A percentile compares a stretch with the other conserved stretches of the same genome.
Conservation (phyloP, 2,888 invertebrate genomes). For the Scaptomyza reducta region DNA sequence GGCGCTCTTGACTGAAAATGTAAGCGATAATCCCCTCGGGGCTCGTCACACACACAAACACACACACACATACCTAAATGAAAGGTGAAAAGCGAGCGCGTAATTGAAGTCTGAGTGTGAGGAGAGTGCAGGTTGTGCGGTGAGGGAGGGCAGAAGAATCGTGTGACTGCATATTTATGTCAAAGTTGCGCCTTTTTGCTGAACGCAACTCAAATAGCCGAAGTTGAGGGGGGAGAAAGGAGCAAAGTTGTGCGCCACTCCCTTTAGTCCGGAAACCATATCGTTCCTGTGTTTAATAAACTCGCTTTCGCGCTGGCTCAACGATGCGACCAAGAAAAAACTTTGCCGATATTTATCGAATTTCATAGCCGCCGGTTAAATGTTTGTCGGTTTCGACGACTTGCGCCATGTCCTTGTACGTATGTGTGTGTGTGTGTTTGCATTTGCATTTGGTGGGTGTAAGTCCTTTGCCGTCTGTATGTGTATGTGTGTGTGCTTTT, state of each 20-base stretch:
- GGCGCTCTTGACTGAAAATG: slow-evolving; percentile 70
- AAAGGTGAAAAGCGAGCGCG: slow-evolving; percentile 55
- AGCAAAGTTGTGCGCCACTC: slow-evolving; percentile 5
- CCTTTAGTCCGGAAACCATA: too few relatives aligned
- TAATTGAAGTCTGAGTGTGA: slow-evolving; percentile 62
- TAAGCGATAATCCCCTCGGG: slow-evolving; percentile 74
- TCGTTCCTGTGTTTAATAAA: slow-evolving; percentile 77
- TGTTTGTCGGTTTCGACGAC: slow-evolving; percentile 66
- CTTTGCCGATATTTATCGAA: slow-evolving; percentile 80
- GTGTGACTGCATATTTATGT: slow-evolving; percentile 68
- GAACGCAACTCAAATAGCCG: slow-evolving; percentile 47
- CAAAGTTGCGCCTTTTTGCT: slow-evolving; percentile 61
- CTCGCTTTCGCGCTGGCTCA: slow-evolving; percentile 35
- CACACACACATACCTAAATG: neutral
- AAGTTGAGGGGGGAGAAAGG: neutral
- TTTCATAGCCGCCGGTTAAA: slow-evolving; percentile 77
- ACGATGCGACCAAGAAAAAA: slow-evolving; percentile 35
- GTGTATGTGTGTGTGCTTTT: slow-evolving; percentile 19
- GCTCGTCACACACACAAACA: slow-evolving; percentile 51
- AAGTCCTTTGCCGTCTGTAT: slow-evolving; percentile 8
- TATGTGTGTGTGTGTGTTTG: slow-evolving; percentile 26
- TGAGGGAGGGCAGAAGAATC: slow-evolving; percentile 1
- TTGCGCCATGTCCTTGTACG: slow-evolving; percentile 8
- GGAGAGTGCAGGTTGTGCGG: slow-evolving; percentile 4
- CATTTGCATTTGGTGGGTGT: slow-evolving; percentile 39